A percentile compares a stretch with the other conserved stretches of the same genome.
These are phyloP conservation scores for Callinectes sapidus DNA, from an alignment of 2,888 invertebrate genomes.

Conservation along the genomic window DNA sequence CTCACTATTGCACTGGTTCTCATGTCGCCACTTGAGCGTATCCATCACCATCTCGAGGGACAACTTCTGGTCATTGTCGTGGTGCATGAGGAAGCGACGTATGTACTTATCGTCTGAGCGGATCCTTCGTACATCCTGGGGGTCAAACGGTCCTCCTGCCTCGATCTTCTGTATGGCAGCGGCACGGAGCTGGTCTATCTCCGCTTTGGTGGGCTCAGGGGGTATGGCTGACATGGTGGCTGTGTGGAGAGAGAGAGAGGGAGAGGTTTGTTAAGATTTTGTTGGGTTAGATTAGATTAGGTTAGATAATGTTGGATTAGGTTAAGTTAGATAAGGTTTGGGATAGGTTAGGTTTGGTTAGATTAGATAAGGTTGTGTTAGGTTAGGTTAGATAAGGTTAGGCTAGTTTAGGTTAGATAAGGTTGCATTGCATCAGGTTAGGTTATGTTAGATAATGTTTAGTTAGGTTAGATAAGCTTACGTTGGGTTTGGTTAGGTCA, in stretches of 20 bases:
- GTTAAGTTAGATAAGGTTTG: too few species aligned
- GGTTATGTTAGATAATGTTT: neutral
- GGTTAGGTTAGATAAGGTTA: too few species aligned
- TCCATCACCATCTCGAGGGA: constrained; percentile 88
- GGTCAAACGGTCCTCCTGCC: constrained; percentile 39
- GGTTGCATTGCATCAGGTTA: too few species aligned
- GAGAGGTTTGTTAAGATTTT: neutral
- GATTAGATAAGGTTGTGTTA: too few species aligned
- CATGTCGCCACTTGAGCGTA: constrained; percentile 88
- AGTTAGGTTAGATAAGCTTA: neutral
- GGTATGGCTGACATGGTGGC: constrained; percentile 39
- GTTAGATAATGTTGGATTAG: neutral
- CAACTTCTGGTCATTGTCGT: constrained; percentile 83
- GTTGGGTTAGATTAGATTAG: neutral
- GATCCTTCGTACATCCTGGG: constrained; percentile 63
- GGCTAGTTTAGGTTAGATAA: too few species aligned
- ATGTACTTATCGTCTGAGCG: constrained; percentile 67
- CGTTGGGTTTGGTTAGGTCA: too few species aligned
- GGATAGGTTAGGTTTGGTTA: too few species aligned
- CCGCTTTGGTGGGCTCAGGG: constrained; percentile 70
- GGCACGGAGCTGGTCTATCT: constrained; percentile 79
- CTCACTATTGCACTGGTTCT: constrained; percentile 76
- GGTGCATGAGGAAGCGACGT: constrained; percentile 81
- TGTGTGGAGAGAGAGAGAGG: neutral
- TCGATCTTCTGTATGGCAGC: constrained; percentile 60